Conservation (phyloP, 2,888 invertebrate species). For the Apoderus coryli region DNA sequence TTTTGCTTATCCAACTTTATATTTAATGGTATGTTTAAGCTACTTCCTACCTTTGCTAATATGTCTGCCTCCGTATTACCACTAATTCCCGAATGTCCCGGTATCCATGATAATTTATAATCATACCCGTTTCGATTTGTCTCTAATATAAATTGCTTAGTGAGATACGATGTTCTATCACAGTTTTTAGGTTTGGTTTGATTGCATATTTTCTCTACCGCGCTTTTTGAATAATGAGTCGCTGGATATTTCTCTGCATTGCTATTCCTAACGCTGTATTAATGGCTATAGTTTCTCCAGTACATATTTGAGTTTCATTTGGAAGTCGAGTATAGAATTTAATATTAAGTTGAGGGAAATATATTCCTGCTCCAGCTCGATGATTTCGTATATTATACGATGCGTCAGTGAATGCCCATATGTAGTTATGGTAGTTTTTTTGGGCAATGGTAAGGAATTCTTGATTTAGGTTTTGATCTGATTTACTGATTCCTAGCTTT, state of each 20-base stretch:
- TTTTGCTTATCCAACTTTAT: no score
- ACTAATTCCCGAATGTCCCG: no score
- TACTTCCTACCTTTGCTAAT: no score
- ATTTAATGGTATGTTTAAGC: no score
- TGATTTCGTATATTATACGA: neutral
- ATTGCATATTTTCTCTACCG: constrained; percentile 1
- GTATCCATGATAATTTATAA: no score
- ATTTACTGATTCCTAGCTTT: neutral
- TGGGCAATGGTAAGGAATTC: neutral
- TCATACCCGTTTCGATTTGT: no score
- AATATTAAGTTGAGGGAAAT: constrained; percentile 6
- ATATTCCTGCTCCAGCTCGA: constrained; percentile 6
- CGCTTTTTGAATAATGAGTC: constrained; percentile 6
- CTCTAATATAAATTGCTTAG: no score
- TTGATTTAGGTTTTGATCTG: neutral
- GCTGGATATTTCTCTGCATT: neutral
- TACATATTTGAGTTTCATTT: constrained; percentile 5
- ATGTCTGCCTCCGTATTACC: no score
- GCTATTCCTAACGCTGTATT: constrained; percentile 4
- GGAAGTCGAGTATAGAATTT: constrained; percentile 8
- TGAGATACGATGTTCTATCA: no score
- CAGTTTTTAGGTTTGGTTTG: no score
- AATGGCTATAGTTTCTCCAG: constrained; percentile 10
- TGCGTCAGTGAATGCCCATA: constrained; percentile 4
- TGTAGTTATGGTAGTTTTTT: constrained; percentile 1